Conservation (phyloP, 2,113 vertebrate species). For the Archocentrus centrarchus region DNA sequence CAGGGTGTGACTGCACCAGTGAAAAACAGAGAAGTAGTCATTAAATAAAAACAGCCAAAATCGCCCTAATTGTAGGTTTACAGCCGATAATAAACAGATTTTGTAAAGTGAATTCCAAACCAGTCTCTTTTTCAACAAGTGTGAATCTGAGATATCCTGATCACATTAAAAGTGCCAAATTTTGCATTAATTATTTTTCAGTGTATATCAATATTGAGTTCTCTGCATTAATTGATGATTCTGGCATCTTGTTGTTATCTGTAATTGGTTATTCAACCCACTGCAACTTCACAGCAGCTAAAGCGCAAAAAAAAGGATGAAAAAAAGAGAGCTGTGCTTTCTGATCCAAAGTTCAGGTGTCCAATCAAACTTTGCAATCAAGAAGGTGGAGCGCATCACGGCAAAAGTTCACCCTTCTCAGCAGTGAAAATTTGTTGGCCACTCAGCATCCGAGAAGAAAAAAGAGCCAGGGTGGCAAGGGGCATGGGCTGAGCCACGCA, state of each 20-base stretch:
- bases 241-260: not conserved
- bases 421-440: constrained; percentile 64
- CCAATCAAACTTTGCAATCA: constrained; percentile 3
- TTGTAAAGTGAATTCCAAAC: not conserved
- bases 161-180: not conserved
- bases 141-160: not conserved
- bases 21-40: constrained; percentile 25
- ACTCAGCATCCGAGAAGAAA: constrained; percentile 24
- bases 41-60: constrained; percentile 17
- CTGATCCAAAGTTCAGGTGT: not conserved
- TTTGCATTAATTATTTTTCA: not conserved
- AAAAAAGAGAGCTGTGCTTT: not conserved
- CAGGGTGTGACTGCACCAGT: not conserved
- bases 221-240: not conserved
- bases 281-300: not conserved
- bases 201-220: not conserved
- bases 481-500: constrained; percentile 20
- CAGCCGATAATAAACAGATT: constrained; percentile 11
- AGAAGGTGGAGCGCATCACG: not conserved
- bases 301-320: not conserved
- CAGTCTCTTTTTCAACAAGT: not conserved
- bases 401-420: not conserved
- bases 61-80: constrained; percentile 19
- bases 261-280: not conserved
- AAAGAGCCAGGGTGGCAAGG: constrained; percentile 1